Evolutionary conservation across 2,113 vertebrate genomes (phyloP).

Genomic region (Accipiter cooperii): DNA sequence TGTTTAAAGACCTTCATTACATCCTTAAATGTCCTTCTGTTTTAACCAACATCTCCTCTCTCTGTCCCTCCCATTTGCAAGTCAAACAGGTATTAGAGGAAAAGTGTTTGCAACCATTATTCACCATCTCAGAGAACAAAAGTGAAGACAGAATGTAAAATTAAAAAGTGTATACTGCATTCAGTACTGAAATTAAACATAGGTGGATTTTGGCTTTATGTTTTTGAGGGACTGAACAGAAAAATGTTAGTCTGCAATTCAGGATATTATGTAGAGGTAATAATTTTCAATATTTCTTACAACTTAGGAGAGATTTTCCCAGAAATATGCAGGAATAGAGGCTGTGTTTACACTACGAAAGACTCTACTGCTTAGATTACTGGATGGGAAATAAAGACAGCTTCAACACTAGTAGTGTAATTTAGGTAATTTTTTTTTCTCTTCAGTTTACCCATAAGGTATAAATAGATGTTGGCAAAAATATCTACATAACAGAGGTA

Average conservation of each 20-base stretch:
- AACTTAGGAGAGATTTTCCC: neutral
- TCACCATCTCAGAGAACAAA: neutral
- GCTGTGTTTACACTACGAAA: neutral
- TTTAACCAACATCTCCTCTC: neutral
- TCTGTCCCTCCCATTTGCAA: neutral
- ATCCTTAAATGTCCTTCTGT: neutral
- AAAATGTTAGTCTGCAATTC: neutral
- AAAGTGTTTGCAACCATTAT: neutral
- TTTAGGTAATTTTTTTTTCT: neutral
- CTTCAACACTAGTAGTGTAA: neutral
- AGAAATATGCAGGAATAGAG: neutral
- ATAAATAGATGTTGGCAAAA: neutral
- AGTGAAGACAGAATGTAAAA: neutral
- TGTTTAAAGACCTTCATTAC: neutral
- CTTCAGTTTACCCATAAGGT: neutral
- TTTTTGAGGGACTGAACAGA: neutral
- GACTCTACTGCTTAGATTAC: neutral
- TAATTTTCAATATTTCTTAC: neutral
- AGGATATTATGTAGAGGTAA: neutral
- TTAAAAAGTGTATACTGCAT: accelerated
- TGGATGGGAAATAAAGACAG: neutral
- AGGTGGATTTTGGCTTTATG: neutral
- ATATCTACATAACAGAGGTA: neutral
- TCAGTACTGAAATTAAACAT: neutral
- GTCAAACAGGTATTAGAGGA: neutral